Evolutionary conservation across 2,888 invertebrate genomes (phyloP).

Genomic region (Sthenelais limicola): DNA sequence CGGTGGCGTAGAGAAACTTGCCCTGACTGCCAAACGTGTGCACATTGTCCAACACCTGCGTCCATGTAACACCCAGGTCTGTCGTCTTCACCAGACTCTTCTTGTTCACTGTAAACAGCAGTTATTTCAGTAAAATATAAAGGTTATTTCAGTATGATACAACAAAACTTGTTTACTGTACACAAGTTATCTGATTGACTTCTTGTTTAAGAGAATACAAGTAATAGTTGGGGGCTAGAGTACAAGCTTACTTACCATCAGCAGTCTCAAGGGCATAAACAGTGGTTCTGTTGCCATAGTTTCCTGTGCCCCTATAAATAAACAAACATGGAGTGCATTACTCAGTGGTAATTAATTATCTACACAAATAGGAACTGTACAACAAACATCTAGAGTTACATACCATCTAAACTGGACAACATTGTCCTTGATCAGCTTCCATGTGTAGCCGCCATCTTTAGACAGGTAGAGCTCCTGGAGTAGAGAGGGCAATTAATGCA

Average conservation of each 20-base stretch:
- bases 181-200: too few species aligned
- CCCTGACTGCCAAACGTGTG: slow-evolving; percentile 64
- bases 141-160: too few species aligned
- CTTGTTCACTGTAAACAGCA: too few species aligned
- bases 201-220: too few species aligned
- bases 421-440: slow-evolving; percentile 53
- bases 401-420: slow-evolving; percentile 49
- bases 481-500: neutral
- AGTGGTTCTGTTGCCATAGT: neutral
- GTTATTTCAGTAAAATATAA: too few species aligned
- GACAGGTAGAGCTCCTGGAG: slow-evolving; percentile 64
- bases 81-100: slow-evolving; percentile 5
- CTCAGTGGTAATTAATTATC: too few species aligned
- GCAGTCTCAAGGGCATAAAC: too few species aligned
- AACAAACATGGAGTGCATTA: too few species aligned
- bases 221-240: too few species aligned
- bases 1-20: slow-evolving; percentile 66
- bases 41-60: slow-evolving; percentile 52
- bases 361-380: neutral
- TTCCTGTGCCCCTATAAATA: slow-evolving; percentile 5
- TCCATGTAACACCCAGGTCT: slow-evolving; percentile 49
- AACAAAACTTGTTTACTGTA: too few species aligned
- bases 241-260: too few species aligned
- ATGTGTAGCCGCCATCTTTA: slow-evolving; percentile 68
- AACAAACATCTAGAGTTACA: neutral